phyloP scores from a whole-genome alignment of 2,113 vertebrate genomes.

The Micronycteris hirsuta region DNA sequence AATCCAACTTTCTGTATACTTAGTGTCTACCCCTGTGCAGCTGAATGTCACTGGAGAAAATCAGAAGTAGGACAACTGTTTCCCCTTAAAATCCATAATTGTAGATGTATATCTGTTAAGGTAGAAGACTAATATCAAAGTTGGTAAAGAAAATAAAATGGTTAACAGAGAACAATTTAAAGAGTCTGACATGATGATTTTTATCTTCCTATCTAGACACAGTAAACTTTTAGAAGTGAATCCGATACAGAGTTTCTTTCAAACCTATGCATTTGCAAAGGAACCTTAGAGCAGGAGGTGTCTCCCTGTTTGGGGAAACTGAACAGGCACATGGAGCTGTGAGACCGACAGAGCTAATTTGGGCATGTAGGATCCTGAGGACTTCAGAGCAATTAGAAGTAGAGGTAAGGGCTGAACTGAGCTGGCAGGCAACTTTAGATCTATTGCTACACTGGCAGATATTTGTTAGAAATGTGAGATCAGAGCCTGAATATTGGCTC shows the following conservation, averaged over 20 bases:
- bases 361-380: neutral
- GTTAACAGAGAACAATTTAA: neutral
- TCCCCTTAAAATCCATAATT: neutral
- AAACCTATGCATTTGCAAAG: neutral
- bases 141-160: neutral
- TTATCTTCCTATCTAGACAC: neutral
- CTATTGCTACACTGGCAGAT: neutral
- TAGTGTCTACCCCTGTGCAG: neutral
- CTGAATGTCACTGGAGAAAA: neutral
- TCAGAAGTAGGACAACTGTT: neutral
- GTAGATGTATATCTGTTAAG: neutral
- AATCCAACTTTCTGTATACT: neutral
- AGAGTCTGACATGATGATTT: neutral
- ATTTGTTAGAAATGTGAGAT: conserved; percentile 15
- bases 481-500: neutral
- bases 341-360: neutral
- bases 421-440: neutral
- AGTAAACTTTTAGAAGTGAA: neutral
- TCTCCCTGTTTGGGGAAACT: neutral
- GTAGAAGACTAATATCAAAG: neutral
- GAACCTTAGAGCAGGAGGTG: neutral
- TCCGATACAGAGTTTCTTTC: neutral
- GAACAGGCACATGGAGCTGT: neutral
- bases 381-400: neutral
- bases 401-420: neutral